phyloP scores from a whole-genome alignment of 2,113 vertebrate species.

The Scomber colias region DNA sequence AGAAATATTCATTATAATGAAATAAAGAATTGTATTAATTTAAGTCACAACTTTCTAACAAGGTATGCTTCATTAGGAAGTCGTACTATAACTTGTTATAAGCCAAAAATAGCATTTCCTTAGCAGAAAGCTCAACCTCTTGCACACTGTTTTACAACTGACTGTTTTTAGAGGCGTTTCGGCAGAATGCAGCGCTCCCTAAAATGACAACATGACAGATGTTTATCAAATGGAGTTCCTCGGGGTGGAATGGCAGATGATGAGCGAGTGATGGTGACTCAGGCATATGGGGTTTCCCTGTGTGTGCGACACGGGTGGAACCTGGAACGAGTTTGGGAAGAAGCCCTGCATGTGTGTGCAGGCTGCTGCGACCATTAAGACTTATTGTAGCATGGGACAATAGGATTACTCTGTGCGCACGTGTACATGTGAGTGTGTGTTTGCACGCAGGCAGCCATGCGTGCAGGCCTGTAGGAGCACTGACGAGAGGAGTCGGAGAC shows the following conservation, averaged over 20 bases:
- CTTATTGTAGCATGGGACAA: slow-evolving; percentile 47
- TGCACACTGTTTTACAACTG: neutral
- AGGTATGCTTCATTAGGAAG: too few relatives aligned
- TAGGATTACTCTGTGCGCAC: slow-evolving; percentile 42
- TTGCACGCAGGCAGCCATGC: slow-evolving; percentile 16
- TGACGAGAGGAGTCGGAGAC: slow-evolving; percentile 42
- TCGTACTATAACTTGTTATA: too few relatives aligned
- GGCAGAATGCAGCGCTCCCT: neutral
- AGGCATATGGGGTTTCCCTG: slow-evolving; percentile 50
- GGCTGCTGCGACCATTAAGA: slow-evolving; percentile 46
- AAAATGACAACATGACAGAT: slow-evolving; percentile 4
- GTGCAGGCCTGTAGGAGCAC: slow-evolving; percentile 36
- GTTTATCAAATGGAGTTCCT: slow-evolving; percentile 19
- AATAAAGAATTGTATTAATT: too few relatives aligned
- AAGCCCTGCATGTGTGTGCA: slow-evolving; percentile 30
- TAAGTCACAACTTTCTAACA: too few relatives aligned
- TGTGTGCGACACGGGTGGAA: slow-evolving; percentile 47
- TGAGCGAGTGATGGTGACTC: slow-evolving; percentile 12
- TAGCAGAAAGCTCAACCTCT: neutral
- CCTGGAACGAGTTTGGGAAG: slow-evolving; percentile 63
- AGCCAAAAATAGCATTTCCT: too few relatives aligned
- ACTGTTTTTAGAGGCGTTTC: neutral
- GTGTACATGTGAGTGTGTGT: slow-evolving; percentile 27
- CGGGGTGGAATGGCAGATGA: slow-evolving; percentile 9
- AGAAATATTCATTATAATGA: too few relatives aligned